Evolutionary conservation across 1,140 invertebrate genomes (phyloP), one percentile per base, ranked within the genome.

Genomic region (Brachionus koreanus): DNA sequence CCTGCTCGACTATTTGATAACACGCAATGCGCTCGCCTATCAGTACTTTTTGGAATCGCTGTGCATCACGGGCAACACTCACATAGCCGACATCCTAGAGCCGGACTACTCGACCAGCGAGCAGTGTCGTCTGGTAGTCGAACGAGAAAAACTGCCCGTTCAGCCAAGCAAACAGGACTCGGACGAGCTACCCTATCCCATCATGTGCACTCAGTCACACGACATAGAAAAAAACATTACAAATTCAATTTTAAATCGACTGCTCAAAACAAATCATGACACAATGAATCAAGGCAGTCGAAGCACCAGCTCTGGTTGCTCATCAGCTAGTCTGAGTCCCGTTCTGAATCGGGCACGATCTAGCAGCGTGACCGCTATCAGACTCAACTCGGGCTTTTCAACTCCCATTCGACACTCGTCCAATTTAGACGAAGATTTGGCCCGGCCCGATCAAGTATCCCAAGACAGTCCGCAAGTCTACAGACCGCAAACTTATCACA

Each of bases 31-130:
- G 5, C 49, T 79, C 13, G 46, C 76, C 25, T 79, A 79, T 13
- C 76, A 79, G 57, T 79, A 79, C 61, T 79, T 79, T 33, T 33
- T 79, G 0, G 76, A 79, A 49, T 49, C 76, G 35, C 49, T 79
- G 2, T 57, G 49, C 23, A n/a, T 79, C 6, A 79, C 49, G 3
- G 76, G 16, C n/a, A 57, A 79, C 33, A 79, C 29, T 35, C 23
- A 57, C 19, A 65, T 79, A 19, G 76, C 61, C 16, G 35, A 79
- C 35, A 79, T 79, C 25, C 49, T 79, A 7, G 76, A 79, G 57
- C 76, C 76, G 35, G 76, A 61, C n/a, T 79, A 79, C n/a, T 79
- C 61, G 35, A 5, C 37, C 19, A 79, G 49, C 33, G 49, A 57
- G 0, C 61, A 57, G 16, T 79, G 76, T 23, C 46, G 49, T 4